Percentiles rank a stretch among this genome's conserved stretches.
Conservation (phyloP, 2,113 vertebrate genomes). For the Piliocolobus tephrosceles region DNA sequence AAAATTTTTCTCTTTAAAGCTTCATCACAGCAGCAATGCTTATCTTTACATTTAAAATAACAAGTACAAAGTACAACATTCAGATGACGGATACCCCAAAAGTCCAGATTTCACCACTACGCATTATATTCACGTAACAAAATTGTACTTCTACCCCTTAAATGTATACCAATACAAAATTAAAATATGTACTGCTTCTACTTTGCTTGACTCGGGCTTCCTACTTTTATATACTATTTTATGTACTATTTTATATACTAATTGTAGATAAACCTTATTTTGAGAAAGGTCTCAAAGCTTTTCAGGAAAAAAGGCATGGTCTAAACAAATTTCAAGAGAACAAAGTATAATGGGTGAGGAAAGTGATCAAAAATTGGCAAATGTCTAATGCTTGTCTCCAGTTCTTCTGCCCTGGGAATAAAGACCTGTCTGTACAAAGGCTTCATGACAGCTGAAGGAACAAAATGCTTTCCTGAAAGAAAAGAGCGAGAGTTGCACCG, state of each 20-base stretch:
- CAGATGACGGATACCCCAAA: background rate
- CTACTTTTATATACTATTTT: background rate
- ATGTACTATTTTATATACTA: slow-evolving; percentile 27
- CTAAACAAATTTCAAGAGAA: slow-evolving; percentile 71
- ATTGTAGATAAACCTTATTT: slow-evolving; percentile 47
- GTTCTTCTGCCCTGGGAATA: slow-evolving; percentile 69
- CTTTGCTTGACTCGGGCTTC: background rate
- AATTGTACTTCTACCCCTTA: background rate
- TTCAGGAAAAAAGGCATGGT: slow-evolving; percentile 51
- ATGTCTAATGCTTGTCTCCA: slow-evolving; percentile 63
- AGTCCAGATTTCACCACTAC: background rate
- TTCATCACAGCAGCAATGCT: background rate
- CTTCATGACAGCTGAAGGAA: slow-evolving; percentile 70
- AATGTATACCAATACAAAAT: background rate
- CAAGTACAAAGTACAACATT: too few species aligned
- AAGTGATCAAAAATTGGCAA: slow-evolving; percentile 66
- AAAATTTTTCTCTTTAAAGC: background rate
- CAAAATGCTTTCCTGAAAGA: slow-evolving; percentile 69
- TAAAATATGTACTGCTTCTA: background rate
- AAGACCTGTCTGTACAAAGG: slow-evolving; percentile 73
- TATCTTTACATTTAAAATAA: slow-evolving; percentile 19
- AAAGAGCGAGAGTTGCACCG: slow-evolving; percentile 32
- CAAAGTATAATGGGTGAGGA: slow-evolving; percentile 42
- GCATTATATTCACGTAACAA: background rate
- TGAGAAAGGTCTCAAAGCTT: slow-evolving; percentile 45